These are phyloP conservation scores for Tenebrosternarchus preto DNA, from an alignment of 2,113 vertebrate species.

Conservation along the genomic window DNA sequence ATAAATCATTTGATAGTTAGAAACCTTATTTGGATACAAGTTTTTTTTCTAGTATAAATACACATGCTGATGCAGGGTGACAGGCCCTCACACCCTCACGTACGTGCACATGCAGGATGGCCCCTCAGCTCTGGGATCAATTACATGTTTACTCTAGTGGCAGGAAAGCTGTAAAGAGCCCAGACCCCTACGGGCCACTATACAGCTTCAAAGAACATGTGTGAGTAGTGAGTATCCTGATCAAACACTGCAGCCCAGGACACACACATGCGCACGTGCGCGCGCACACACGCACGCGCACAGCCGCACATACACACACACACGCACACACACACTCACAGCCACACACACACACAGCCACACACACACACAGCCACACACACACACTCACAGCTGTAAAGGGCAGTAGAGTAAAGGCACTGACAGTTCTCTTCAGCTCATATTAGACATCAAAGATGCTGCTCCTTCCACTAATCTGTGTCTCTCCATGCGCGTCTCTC, in stretches of 20 bases:
- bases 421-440: too few relatives aligned
- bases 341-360: neutral
- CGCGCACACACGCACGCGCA: neutral
- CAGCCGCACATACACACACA: conserved; percentile 2
- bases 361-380: neutral
- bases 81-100: neutral
- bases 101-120: neutral
- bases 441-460: too few relatives aligned
- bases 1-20: neutral
- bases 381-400: neutral
- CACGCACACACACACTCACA: neutral
- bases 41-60: conserved; percentile 25
- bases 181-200: conserved; percentile 9
- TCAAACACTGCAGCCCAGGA: conserved; percentile 6
- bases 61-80: neutral
- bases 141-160: conserved; percentile 46
- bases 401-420: too few relatives aligned
- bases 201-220: conserved; percentile 32
- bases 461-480: too few relatives aligned
- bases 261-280: neutral
- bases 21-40: neutral
- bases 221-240: conserved; percentile 33
- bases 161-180: conserved; percentile 39
- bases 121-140: conserved; percentile 40
- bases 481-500: too few relatives aligned